Base-by-base conservation (phyloP, 2,797 vertebrate genomes). In the Momotus momota region DNA sequence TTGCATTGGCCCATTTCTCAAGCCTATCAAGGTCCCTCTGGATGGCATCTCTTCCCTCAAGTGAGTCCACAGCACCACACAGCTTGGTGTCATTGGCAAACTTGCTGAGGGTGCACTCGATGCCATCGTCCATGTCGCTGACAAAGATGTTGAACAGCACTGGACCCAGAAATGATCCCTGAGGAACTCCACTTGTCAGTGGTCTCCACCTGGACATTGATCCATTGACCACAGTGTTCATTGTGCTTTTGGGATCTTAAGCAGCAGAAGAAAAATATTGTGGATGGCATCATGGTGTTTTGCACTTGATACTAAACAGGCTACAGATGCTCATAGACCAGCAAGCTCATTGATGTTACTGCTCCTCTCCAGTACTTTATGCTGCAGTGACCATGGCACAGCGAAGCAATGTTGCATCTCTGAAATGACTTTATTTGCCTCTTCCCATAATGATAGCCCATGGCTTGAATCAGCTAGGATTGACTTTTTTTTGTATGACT, bases 281-380 rank as follows among this genome's bases (percentile, higher is more conserved):
- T 14, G 15, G 38, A 6, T 18, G 16, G 18, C 0, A 0, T 22
- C 29, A n/a, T 0, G 0, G 4, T 31, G 43, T 17, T 87, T 78
- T 48, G 29, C 7, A 12, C 60, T 64, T 80, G 18, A 22, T 46
- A 33, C 43, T 71, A 58, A 35, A 55, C 51, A 78, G 19, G 57
- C 54, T 79, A 35, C 43, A 74, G 80, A 8, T 61, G 19, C 33
- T 58, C 29, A 7, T 12, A 29, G 51, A 51, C 2, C 31, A 52
- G 65, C 21, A 22, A 0, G 4, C 11, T 71, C 23, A 16, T 25
- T 2, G 5, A 2, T 35, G 25, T 22, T 55, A 33, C 46, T 64
- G 27, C 49, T 45, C n/a, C 52, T 58, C 33, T 74, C 31, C 31
- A 23, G n/a, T 8, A 5, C 23, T 41, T 65, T 22, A 22, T 72